Evolutionary conservation across 2,797 vertebrate genomes (phyloP).

Genomic region (Oophaga sylvatica): DNA sequence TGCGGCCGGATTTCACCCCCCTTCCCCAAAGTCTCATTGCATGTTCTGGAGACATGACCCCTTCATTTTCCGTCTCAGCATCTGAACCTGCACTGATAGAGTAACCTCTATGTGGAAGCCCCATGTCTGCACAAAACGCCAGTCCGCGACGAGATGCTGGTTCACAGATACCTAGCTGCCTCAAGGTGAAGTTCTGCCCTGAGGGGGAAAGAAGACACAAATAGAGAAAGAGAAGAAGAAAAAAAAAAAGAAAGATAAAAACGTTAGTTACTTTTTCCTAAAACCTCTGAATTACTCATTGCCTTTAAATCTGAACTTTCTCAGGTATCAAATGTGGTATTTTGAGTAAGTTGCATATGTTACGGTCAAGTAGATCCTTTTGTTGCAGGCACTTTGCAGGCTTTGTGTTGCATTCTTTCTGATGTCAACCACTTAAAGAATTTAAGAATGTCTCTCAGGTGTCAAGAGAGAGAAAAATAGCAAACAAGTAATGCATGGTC

Average conservation of each 20-base stretch:
- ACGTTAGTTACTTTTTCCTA: constrained; percentile 36
- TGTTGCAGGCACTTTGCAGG: constrained; percentile 47
- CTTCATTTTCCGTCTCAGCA: constrained; percentile 87
- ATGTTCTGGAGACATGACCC: constrained; percentile 92
- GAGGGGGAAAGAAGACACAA: constrained; percentile 77
- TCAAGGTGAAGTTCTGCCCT: constrained; percentile 98
- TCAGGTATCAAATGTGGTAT: constrained; percentile 32
- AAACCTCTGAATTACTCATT: constrained; percentile 65
- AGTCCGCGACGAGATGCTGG: constrained; percentile 89
- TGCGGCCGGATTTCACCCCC: constrained; percentile 90
- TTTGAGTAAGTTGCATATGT: constrained; percentile 44
- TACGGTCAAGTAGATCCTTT: constrained; percentile 62
- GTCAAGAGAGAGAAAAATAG: constrained; percentile 60
- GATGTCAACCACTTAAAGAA: constrained; percentile 62
- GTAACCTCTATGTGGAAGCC: constrained; percentile 93
- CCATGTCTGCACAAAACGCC: constrained; percentile 94
- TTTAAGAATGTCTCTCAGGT: constrained; percentile 60
- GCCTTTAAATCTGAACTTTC: constrained; percentile 52
- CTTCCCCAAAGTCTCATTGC: constrained; percentile 94
- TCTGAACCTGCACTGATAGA: constrained; percentile 87
- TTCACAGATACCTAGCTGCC: constrained; percentile 96
- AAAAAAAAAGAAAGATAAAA: constrained; percentile 63
- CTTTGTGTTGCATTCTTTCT: constrained; percentile 38
- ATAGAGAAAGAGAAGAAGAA: constrained; percentile 66
- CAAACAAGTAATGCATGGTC: constrained; percentile 63